Base-by-base conservation (phyloP, 2,113 vertebrate genomes). In the Romanogobio albipinnatus region DNA sequence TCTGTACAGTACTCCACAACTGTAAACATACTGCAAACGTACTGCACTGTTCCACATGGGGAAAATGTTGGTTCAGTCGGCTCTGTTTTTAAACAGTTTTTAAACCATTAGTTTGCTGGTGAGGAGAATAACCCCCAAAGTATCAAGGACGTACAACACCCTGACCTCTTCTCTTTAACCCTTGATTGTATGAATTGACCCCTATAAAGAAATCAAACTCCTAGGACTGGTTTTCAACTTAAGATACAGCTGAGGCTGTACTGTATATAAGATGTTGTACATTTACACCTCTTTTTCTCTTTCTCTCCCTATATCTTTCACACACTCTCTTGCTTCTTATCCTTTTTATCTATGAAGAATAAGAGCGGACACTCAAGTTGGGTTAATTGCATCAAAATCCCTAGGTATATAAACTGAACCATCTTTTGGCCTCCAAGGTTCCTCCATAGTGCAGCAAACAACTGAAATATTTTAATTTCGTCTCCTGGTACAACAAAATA, bases 251-350 rank as follows among this genome's bases (percentile, higher is more conserved):
- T 91, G 91, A 92, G 86, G 97, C 97, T 98, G 97, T 97, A 95
- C 96, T 97, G 96, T 99, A 98, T 97, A 97, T 97, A 96, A 98
- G 97, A 98, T 94, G 96, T 97, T 99, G 98, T 99, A 99, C 97
- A 99, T 98, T 80, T 99, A 97, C 96, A 98, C 96, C 96, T 97
- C 95, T 95, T 96, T 93, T 92, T 95, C 93, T 91, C 92, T 95
- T 94, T 95, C 95, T 95, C 90, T 82, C 89, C 90, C 92, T 91
- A 94, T 94, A 93, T 93, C 95, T 97, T 95, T 96, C 96, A 96
- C 94, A 91, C 87, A 91, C 87, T 92, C 90, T 91, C 82, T 88
- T 87, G 88, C 92, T 94, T 93, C 92, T 94, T 93, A 94, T 92
- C 89, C 91, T 92, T 94, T 89, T 91, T 93, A 90, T 91, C 86